Base-by-base conservation (phyloP, 2,888 invertebrate genomes). In the Pocota personata region DNA sequence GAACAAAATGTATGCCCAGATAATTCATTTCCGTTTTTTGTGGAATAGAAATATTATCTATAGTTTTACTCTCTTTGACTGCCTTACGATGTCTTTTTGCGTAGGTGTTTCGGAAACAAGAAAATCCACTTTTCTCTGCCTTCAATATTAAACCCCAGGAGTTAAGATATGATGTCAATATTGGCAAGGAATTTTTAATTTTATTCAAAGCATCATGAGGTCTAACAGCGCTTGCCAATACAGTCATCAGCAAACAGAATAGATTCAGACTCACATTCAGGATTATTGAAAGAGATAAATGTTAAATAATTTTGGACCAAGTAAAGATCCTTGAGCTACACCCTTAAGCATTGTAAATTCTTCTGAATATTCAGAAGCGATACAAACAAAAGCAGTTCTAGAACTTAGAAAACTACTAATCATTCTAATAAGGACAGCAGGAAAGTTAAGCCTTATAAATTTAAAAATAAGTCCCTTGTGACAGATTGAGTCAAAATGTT, bases 291-390 rank as follows among this genome's bases (percentile, higher is more conserved):
- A n/a, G 4, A 43, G 60, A 27, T 43, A 60, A 24, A 60, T 30
- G 8, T 64, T 16, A 2, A 64, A 64, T 1, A 64, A 27, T 46
- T 46, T 60, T 40, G 60, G 60, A 8, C 43, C 60, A 7, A 60
- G 60, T 14, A 60, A 27, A n/a, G 60, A 60, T 3, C 60, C 60
- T 43, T 60, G 40, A 60, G 43, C 24, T 8, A 43, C 14, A 2
- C 40, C 37, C 57, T 21, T 16, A 46, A 35, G 30, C 2, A 71
- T 16, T 27, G 48, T 5, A 3, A 32, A 6, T 8, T 7, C 8
- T 6, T 32, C 32, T 32, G 32, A 32, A 5, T 32, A 5, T 32
- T 32, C 32, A 8, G 32, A 32, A 8, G 6, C 32, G 8, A 32
- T 32, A 8, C 4, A 32, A 5, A 32, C 7, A 5, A 1, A 32